phyloP scores from a whole-genome alignment of 2,888 invertebrate genomes.

The Rhopalosiphum nymphaeae region DNA sequence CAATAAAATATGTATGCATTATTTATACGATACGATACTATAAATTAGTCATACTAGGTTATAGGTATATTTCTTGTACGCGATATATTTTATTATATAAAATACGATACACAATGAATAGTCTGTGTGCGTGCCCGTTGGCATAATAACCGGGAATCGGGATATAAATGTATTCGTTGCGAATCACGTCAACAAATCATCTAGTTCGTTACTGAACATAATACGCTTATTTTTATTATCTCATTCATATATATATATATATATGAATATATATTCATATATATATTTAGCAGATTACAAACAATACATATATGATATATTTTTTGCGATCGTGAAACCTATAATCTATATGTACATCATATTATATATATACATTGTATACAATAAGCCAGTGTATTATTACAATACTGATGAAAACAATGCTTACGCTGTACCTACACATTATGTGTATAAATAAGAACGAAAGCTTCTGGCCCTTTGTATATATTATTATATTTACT shows the following conservation, averaged over 20 bases:
- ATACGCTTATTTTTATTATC: not conserved
- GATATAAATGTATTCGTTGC: not conserved
- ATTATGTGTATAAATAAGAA: not conserved
- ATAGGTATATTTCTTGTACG: not conserved
- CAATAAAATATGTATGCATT: not conserved
- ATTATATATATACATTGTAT: not conserved
- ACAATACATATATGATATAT: not conserved
- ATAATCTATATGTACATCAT: not conserved
- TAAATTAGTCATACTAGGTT: not conserved
- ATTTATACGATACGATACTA: not conserved
- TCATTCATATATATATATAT: not conserved
- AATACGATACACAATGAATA: not conserved
- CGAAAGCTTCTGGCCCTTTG: not conserved
- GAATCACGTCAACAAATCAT: not conserved
- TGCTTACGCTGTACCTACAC: not conserved
- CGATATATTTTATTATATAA: not conserved
- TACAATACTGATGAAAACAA: not conserved
- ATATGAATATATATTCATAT: too few species aligned
- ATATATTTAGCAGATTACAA: not conserved
- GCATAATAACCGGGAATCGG: not conserved
- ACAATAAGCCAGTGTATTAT: not conserved
- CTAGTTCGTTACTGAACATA: not conserved
- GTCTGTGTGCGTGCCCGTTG: not conserved
- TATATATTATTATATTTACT: not conserved
- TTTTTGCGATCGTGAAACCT: not conserved